Evolutionary conservation across 1,140 invertebrate species (phyloP), one percentile per base, ranked within the genome.

Genomic region (Polypedilum vanderplanki): DNA sequence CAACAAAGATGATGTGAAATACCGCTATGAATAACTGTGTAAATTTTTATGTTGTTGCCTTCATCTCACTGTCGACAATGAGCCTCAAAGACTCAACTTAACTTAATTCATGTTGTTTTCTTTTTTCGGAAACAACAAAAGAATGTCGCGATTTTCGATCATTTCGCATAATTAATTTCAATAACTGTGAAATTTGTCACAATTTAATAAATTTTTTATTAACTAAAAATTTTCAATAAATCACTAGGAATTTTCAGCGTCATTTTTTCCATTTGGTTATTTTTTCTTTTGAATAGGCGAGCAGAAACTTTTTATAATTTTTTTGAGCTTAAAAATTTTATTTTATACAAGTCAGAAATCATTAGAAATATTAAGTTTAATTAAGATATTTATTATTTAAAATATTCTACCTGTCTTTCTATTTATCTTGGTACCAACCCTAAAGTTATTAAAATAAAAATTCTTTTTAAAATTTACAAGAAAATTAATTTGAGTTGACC

Each of bases 1-100:
- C 15, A 46, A 46, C 9, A 46, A n/a, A 46, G 15, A 17, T 67
- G 64, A 67, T 67, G 64, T 67, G 64, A 67, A 67, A 67, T 67
- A 67, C 64, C 64, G 64, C 64, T 67, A 67, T 17, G 18, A 67
- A 20, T 67, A 67, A 67, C 64, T 67, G 64, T 67, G 64, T 67
- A 67, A 17, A 67, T 20, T 67, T 67, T 67, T 67, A 20, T 67
- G 64, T 46, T 46, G 41, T 46, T 46, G 15, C 41, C 41, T 46
- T 46, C 41, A 46, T 46, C 41, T 46, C 41, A 46, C 41, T 46
- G 41, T 46, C 41, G 41, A n/a, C n/a, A n/a, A n/a, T 46, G 41
- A 46, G 15, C 15, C 15, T 1, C 9, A 67, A 67, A 67, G 64
- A 67, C 3, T 18, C n/a, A 65, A 41, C 40, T 65, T 65, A n/a